These are phyloP conservation scores for Stercorarius parasiticus DNA, from an alignment of 2,113 vertebrate genomes.

Conservation along the genomic window DNA sequence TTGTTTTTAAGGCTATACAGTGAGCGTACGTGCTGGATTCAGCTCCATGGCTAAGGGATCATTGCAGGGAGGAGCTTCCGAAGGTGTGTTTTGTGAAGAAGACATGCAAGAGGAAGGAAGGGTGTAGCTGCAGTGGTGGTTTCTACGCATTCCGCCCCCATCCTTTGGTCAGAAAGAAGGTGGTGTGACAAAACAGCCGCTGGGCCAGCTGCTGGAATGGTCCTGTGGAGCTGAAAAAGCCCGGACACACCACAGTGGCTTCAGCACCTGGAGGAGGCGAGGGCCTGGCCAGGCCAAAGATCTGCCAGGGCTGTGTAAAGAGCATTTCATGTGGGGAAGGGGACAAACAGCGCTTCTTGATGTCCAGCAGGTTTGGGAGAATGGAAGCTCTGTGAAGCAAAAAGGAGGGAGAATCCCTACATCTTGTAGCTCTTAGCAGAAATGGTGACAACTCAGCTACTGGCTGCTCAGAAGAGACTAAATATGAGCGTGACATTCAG, in stretches of 20 bases:
- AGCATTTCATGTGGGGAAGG: fast-evolving
- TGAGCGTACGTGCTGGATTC: fast-evolving
- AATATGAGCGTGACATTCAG: background rate
- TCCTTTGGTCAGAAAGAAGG: background rate
- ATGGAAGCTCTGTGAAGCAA: background rate
- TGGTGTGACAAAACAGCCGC: background rate
- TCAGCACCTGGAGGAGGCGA: background rate
- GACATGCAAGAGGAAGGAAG: background rate
- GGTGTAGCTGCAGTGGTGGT: background rate
- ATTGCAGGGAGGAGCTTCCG: background rate
- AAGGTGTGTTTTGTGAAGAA: background rate
- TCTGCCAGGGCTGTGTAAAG: fast-evolving
- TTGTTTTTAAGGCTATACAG: background rate
- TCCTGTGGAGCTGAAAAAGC: background rate
- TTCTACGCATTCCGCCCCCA: background rate
- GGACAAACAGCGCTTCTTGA: fast-evolving
- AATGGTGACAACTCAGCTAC: fast-evolving
- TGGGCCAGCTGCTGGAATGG: background rate
- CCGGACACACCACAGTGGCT: fast-evolving
- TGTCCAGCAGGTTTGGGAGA: fast-evolving
- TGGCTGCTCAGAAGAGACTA: fast-evolving
- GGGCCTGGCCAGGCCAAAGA: fast-evolving
- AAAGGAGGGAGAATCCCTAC: background rate
- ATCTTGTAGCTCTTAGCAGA: fast-evolving
- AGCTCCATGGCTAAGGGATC: background rate